phyloP scores from a whole-genome alignment of 2,797 vertebrate species.

The Danio kyathit region DNA sequence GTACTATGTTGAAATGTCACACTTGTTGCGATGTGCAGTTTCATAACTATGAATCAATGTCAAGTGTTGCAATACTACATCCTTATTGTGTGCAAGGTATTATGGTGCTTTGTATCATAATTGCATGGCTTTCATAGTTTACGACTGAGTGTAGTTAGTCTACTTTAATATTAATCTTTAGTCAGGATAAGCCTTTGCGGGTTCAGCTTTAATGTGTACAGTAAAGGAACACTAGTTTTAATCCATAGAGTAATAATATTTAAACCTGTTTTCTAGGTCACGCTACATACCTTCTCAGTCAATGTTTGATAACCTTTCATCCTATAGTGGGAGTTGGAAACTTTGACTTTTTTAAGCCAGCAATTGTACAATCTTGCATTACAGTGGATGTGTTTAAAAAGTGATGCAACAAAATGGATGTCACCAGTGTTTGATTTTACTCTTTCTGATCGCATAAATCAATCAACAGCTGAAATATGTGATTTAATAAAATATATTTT shows the following conservation, averaged over 20 bases:
- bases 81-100: background rate
- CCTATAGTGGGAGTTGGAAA: conserved; percentile 21
- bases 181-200: background rate
- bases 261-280: conserved; percentile 63
- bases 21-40: background rate
- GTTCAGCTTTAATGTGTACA: background rate
- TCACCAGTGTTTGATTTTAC: too few species aligned
- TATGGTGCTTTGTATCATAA: background rate
- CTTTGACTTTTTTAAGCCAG: background rate
- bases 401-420: too few species aligned
- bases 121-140: background rate
- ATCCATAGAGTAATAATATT: conserved; percentile 46
- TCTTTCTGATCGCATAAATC: background rate
- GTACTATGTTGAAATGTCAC: background rate
- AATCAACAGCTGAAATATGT: background rate
- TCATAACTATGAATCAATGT: background rate
- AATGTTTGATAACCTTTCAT: conserved; percentile 57
- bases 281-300: conserved; percentile 43
- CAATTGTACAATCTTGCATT: background rate
- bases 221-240: conserved; percentile 53
- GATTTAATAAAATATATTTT: background rate
- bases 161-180: background rate
- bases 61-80: conserved; percentile 17
- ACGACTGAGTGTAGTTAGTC: background rate
- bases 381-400: too few species aligned